phyloP scores from a whole-genome alignment of 2,113 vertebrate genomes.

The Ceyx melanurus region DNA sequence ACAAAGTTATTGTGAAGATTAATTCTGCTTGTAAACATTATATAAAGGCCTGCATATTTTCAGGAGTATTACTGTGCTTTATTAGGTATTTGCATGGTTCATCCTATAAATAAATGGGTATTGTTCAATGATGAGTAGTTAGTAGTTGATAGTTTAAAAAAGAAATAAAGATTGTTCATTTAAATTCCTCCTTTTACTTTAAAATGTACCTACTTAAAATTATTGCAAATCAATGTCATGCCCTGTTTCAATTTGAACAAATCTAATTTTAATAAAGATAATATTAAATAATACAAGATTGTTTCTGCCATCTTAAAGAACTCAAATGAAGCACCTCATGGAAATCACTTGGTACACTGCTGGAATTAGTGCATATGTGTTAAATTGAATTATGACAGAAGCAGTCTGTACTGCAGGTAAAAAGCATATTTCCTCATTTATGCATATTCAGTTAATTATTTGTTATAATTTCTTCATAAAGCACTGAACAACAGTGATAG shows the following conservation, averaged over 20 bases:
- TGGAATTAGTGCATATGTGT: background rate
- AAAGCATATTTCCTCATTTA: slow-evolving; percentile 7
- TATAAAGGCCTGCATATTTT: slow-evolving; percentile 32
- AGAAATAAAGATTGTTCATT: background rate
- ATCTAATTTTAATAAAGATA: slow-evolving; percentile 41
- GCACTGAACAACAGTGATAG: background rate
- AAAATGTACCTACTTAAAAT: slow-evolving; percentile 13
- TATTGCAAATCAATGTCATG: slow-evolving; percentile 44
- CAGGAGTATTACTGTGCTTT: slow-evolving; percentile 14
- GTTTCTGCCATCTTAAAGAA: slow-evolving; percentile 27
- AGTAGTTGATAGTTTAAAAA: slow-evolving; percentile 14
- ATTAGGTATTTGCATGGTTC: slow-evolving; percentile 29
- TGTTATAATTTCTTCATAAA: slow-evolving; percentile 31
- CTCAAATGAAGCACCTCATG: background rate
- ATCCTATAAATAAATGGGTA: slow-evolving; percentile 32
- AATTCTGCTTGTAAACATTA: slow-evolving; percentile 57
- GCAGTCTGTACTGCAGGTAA: background rate
- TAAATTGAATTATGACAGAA: slow-evolving; percentile 4
- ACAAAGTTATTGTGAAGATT: slow-evolving; percentile 60
- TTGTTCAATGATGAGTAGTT: background rate
- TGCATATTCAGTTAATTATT: background rate
- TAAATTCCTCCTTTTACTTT: slow-evolving; percentile 36
- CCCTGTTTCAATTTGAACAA: slow-evolving; percentile 49
- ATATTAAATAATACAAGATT: slow-evolving; percentile 22
- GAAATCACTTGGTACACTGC: background rate